phyloP scores from a whole-genome alignment of 1,140 invertebrate genomes.

The Heliconius hewitsoni region DNA sequence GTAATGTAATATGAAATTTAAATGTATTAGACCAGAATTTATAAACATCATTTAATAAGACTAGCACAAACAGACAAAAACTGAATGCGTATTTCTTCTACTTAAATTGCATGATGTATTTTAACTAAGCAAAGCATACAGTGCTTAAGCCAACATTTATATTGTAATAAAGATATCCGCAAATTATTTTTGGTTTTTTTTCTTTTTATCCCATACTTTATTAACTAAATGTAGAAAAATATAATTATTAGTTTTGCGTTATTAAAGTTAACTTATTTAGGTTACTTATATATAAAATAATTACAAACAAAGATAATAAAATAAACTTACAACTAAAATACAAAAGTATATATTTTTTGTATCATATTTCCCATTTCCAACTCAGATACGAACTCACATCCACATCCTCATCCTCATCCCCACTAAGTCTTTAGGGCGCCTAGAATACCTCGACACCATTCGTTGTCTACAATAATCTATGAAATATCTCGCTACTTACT shows the following conservation, averaged over 20 bases:
- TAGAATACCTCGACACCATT: not conserved
- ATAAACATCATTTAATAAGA: not conserved
- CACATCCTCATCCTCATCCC: not conserved
- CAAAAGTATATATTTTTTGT: not conserved
- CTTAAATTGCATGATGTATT: slow-evolving; percentile 3
- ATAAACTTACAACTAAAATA: not conserved
- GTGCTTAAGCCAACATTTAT: slow-evolving; percentile 23
- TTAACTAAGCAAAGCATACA: not conserved
- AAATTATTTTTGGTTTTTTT: slow-evolving; percentile 31
- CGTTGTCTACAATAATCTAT: not conserved
- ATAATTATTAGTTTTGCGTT: too few species aligned
- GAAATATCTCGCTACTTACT: not conserved
- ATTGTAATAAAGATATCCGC: slow-evolving; percentile 51
- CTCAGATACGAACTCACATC: not conserved
- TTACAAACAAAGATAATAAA: not conserved
- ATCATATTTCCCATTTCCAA: not conserved
- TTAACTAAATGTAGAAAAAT: too few species aligned
- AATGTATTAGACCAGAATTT: not conserved
- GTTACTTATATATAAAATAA: not conserved
- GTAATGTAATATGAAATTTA: not conserved
- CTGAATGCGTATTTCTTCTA: not conserved
- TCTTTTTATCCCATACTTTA: slow-evolving; percentile 12
- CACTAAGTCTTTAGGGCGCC: not conserved
- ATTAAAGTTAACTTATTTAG: too few species aligned
- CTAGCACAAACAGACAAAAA: slow-evolving; percentile 7